Conservation (phyloP, 2,113 vertebrate species). For the Donacobius atricapilla region DNA sequence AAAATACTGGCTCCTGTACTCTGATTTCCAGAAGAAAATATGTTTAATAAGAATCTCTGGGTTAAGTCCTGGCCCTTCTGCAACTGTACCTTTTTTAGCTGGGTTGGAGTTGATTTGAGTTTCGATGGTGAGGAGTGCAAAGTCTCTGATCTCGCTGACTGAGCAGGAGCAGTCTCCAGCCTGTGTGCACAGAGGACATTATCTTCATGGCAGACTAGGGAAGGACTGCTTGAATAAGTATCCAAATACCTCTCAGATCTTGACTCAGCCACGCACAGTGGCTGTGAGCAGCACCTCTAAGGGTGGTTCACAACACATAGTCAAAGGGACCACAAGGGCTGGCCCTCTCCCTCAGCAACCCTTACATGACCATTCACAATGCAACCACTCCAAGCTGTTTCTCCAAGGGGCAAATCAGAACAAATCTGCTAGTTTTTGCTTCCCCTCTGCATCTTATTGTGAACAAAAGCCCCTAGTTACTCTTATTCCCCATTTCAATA, state of each 20-base stretch:
- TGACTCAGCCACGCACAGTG: neutral
- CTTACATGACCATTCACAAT: neutral
- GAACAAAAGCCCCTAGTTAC: neutral
- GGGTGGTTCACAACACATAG: neutral
- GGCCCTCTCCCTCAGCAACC: neutral
- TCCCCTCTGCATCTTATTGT: neutral
- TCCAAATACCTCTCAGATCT: neutral
- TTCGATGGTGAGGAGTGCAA: neutral
- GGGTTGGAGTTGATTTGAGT: neutral
- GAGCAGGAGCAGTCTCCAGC: neutral
- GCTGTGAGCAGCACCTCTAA: neutral
- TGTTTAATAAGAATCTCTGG: neutral
- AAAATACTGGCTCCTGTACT: neutral
- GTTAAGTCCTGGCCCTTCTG: neutral
- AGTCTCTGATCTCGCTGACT: neutral
- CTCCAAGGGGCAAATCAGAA: neutral
- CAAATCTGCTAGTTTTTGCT: neutral
- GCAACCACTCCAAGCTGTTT: neutral
- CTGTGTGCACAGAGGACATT: neutral
- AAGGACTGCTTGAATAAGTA: neutral
- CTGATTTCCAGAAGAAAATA: conserved; percentile 26
- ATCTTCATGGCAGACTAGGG: neutral
- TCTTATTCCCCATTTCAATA: neutral
- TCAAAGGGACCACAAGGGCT: neutral
- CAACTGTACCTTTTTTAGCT: neutral